phyloP scores from a whole-genome alignment of 1,140 invertebrate genomes.

The Drosophila gunungcola region DNA sequence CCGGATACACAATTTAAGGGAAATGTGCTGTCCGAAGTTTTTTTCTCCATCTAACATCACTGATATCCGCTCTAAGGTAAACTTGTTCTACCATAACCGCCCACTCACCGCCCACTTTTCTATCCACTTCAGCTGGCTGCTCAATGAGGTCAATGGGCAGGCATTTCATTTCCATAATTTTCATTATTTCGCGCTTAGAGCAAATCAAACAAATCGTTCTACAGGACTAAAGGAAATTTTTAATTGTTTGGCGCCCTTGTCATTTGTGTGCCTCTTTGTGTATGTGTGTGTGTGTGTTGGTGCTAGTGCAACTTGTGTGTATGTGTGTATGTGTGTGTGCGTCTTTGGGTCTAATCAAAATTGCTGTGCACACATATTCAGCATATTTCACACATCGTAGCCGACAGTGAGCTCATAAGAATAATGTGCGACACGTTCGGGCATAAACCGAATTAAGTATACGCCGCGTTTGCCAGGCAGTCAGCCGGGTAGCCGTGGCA shows the following conservation, averaged over 20 bases:
- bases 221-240: slow-evolving; percentile 45
- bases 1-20: no score
- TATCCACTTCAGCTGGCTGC: slow-evolving; percentile 54
- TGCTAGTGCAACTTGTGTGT: slow-evolving; percentile 1
- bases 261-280: slow-evolving; percentile 9
- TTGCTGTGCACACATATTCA: slow-evolving; percentile 73
- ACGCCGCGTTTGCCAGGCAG: slow-evolving; percentile 76
- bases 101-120: not conserved
- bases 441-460: slow-evolving; percentile 83
- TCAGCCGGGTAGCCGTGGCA: slow-evolving; percentile 28
- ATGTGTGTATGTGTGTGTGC: not conserved
- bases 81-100: not conserved
- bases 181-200: slow-evolving; percentile 73
- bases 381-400: slow-evolving; percentile 80
- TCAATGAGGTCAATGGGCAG: slow-evolving; percentile 80
- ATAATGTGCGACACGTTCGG: slow-evolving; percentile 81
- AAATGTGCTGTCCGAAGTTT: not conserved
- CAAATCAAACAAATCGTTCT: slow-evolving; percentile 76
- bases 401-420: slow-evolving; percentile 57
- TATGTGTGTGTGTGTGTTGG: not conserved
- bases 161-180: slow-evolving; percentile 67
- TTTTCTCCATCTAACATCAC: not conserved
- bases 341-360: slow-evolving; percentile 63
- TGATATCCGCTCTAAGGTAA: slow-evolving; percentile 21
- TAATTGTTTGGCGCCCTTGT: slow-evolving; percentile 66